Percentiles rank a stretch among this genome's conserved stretches.
These are phyloP conservation scores for Otis tarda DNA, from an alignment of 2,113 vertebrate species.

Conservation along the genomic window DNA sequence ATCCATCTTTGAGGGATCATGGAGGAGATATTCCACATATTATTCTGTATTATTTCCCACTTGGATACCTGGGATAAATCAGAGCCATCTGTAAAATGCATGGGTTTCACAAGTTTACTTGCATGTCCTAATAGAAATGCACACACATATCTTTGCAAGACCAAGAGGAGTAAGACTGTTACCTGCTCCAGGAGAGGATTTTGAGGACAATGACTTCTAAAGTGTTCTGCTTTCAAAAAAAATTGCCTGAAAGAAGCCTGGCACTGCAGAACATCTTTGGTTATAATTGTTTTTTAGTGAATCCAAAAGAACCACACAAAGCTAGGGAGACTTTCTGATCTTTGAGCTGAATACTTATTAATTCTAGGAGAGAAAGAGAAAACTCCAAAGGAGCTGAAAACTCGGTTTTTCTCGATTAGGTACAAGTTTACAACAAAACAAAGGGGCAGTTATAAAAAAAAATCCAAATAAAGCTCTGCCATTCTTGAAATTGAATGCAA, in stretches of 20 bases:
- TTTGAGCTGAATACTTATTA: not conserved
- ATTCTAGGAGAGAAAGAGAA: not conserved
- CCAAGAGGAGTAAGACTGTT: not conserved
- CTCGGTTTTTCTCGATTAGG: not conserved
- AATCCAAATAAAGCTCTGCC: not conserved
- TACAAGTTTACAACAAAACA: not conserved
- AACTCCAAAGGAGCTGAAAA: not conserved
- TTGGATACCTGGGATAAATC: not conserved
- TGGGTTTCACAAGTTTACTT: not conserved
- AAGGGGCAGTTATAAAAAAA: not conserved
- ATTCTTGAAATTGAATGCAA: not conserved
- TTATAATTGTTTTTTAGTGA: not conserved
- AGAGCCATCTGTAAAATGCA: not conserved
- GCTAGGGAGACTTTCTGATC: not conserved
- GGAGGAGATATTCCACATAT: not conserved
- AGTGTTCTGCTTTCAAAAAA: not conserved
- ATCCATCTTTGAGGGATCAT: not conserved
- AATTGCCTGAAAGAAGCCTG: not conserved
- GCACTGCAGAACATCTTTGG: not conserved
- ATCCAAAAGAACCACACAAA: not conserved
- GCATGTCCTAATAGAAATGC: not conserved
- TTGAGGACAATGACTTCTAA: not conserved
- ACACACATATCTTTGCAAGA: fast-evolving
- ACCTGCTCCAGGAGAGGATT: not conserved
- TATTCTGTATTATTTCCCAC: not conserved